Base-by-base conservation (phyloP, 1,140 invertebrate genomes). In the Halesus radiatus region DNA sequence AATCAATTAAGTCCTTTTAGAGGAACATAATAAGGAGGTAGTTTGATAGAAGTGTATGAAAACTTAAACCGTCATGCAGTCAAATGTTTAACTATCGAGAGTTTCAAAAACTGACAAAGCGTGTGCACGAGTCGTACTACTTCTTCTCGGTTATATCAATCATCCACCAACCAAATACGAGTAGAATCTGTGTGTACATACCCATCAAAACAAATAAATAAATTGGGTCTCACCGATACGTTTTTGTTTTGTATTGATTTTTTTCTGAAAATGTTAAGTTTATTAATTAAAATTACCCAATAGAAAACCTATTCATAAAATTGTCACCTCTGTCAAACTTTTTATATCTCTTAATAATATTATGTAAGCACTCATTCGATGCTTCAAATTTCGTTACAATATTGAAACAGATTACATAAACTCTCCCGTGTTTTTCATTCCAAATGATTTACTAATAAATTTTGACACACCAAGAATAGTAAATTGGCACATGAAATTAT, bases 21-120 rank as follows among this genome's bases (percentile, higher is more conserved):
- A 45, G 68, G 45, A 53, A 72, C 53, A 72, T 22, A 64, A 64
- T 64, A 72, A 72, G 23, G 68, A 72, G 66, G 66, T 70, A 72
- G 37, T 15, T 22, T 52, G 32, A 52, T 10, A 20, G 37, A 72
- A 72, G 22, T 62, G 26, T 20, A n/a, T 10, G 23, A 66, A 2
- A 29, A 16, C 16, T 66, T 29, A 29, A 66, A 10, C 4, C 16
- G 2, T 10, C 26, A 66, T 23, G 20, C 32, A 16, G n/a, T 16
- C 26, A 72, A 72, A 53, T 13, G 1, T 45, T 20, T 22, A 20
- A 70, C 32, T 50, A 20, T 22, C 32, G 10, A 72, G 45, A 72
- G 37, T 72, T 72, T 72, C 68, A 72, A 72, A 72, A 52, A 45
- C 45, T 50, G 68, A 66, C 62, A 66, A 66, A 66, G 26, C 3